Conservation (phyloP, 2,113 vertebrate genomes). For the Motacilla alba region DNA sequence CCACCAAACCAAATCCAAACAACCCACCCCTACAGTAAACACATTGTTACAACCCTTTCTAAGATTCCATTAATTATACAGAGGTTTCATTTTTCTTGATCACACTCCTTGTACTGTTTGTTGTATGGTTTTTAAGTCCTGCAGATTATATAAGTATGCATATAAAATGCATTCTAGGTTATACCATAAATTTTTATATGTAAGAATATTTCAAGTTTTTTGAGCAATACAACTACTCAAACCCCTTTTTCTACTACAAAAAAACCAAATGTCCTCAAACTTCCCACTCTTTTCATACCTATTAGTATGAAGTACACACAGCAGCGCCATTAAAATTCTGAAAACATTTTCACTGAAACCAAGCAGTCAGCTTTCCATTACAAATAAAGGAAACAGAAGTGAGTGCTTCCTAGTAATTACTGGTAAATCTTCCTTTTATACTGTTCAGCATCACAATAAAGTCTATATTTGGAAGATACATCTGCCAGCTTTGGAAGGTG, state of each 20-base stretch:
- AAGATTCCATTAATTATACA: neutral
- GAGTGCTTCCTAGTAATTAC: neutral
- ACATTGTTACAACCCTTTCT: neutral
- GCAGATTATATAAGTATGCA: neutral
- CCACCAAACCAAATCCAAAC: neutral
- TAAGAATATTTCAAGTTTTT: neutral
- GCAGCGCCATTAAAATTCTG: neutral
- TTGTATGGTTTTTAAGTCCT: neutral
- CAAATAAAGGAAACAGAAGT: neutral
- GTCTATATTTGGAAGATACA: neutral
- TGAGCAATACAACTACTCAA: neutral
- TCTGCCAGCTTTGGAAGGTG: slow-evolving; percentile 17
- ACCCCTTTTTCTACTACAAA: neutral
- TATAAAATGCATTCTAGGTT: neutral
- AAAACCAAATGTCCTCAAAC: neutral
- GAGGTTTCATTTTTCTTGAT: neutral
- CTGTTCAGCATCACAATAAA: neutral
- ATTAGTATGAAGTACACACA: neutral
- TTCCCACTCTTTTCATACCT: neutral
- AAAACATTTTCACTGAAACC: neutral
- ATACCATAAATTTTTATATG: neutral
- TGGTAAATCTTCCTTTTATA: neutral
- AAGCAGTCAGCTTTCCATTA: neutral
- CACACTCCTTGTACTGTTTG: neutral
- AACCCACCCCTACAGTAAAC: neutral